These are phyloP conservation scores for Heliconius hewitsoni DNA, from an alignment of 1,140 invertebrate species.

Conservation along the genomic window DNA sequence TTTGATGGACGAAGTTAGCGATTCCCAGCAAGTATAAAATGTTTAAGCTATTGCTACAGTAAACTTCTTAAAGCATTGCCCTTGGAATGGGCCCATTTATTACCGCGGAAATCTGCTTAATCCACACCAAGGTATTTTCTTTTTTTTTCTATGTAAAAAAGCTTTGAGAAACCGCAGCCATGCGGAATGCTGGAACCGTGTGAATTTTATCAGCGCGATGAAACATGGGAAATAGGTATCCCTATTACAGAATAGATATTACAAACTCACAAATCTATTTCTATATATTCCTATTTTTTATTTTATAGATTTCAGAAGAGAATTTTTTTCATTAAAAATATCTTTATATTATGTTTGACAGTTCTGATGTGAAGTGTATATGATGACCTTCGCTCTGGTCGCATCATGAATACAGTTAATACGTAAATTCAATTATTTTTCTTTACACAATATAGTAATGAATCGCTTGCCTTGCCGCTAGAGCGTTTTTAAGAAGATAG, in stretches of 20 bases:
- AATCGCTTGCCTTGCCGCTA: no score
- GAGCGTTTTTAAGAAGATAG: no score
- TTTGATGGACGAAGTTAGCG: conserved; percentile 3
- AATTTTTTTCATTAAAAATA: no score
- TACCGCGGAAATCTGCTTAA: conserved; percentile 45
- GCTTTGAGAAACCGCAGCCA: conserved; percentile 24
- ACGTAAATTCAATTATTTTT: no score
- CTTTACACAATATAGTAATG: no score
- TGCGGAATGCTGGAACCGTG: conserved; percentile 24
- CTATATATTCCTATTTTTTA: no score
- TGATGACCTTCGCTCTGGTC: no score
- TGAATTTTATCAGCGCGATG: conserved; percentile 34
- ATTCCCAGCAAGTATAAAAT: not conserved
- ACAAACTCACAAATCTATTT: no score
- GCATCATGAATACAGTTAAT: no score
- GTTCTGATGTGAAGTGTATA: no score
- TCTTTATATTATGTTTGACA: no score
- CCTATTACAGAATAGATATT: not conserved
- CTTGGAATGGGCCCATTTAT: conserved; percentile 44
- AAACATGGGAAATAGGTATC: conserved; percentile 13
- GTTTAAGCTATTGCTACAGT: conserved; percentile 7
- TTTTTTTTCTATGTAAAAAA: conserved; percentile 20
- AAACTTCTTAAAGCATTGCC: conserved; percentile 38
- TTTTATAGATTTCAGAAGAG: no score
- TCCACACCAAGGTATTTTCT: conserved; percentile 18